These are phyloP conservation scores for Pachyuromys duprasi DNA, from an alignment of 2,797 vertebrate genomes.

Conservation along the genomic window DNA sequence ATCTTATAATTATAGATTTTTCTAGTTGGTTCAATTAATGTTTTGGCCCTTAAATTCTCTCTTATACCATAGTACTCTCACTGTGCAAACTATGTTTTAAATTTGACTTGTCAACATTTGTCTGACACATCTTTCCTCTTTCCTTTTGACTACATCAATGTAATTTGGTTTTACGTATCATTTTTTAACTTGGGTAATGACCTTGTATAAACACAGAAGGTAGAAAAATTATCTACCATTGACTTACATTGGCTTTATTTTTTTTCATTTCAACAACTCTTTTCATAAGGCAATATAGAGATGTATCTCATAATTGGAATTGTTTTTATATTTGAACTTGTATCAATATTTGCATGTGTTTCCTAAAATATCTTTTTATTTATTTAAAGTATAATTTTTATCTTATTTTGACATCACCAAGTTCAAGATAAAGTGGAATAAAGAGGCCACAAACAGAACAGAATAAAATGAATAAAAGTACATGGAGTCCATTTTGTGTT, in stretches of 20 bases:
- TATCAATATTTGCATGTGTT: neutral
- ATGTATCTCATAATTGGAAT: neutral
- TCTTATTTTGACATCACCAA: neutral
- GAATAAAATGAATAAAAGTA: neutral
- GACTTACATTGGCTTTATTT: neutral
- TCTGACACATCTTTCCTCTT: neutral
- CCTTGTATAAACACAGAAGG: neutral
- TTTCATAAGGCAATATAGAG: neutral
- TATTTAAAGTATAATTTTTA: neutral
- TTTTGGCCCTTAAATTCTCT: conserved; percentile 16
- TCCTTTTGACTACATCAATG: neutral
- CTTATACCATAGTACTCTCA: neutral
- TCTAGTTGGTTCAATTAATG: neutral
- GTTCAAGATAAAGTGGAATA: neutral
- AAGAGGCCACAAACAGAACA: neutral
- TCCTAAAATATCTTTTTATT: neutral
- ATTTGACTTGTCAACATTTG: conserved; percentile 12
- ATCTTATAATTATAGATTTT: conserved; percentile 13
- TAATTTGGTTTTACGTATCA: neutral
- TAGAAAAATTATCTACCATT: neutral
- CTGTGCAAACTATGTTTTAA: neutral
- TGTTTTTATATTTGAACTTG: neutral
- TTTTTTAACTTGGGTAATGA: neutral
- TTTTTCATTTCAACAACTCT: neutral
- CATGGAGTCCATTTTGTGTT: neutral